These are phyloP conservation scores for Cybosia mesomella DNA, from an alignment of 2,888 invertebrate genomes.

Conservation along the genomic window DNA sequence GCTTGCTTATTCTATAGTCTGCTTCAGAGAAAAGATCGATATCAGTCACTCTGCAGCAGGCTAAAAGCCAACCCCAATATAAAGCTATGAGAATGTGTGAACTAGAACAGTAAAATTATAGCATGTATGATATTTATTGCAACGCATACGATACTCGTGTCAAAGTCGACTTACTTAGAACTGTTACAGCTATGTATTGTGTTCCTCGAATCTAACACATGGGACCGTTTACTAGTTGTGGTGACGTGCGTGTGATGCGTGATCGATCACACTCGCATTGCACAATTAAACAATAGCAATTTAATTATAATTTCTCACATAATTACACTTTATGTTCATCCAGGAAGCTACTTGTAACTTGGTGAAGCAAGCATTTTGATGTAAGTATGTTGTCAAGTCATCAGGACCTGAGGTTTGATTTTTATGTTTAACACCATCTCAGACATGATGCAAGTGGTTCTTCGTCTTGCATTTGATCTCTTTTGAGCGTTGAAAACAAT, in stretches of 20 bases:
- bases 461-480: too few relatives aligned
- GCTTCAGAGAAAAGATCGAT: not conserved
- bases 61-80: constrained; percentile 9
- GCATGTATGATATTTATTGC: constrained; percentile 29
- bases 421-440: not conserved
- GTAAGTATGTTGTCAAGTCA: not conserved
- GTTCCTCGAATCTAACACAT: constrained; percentile 49
- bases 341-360: constrained; percentile 15
- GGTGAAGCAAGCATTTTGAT: not conserved
- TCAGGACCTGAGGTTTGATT: not conserved
- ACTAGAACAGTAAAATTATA: constrained; percentile 37
- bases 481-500: too few relatives aligned
- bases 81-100: constrained; percentile 23
- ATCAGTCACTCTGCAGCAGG: not conserved
- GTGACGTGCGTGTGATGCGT: constrained; percentile 50
- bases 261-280: constrained; percentile 39
- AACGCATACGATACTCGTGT: constrained; percentile 15
- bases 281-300: constrained; percentile 20
- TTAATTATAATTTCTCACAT: constrained; percentile 17
- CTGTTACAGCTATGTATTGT: constrained; percentile 51
- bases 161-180: constrained; percentile 29
- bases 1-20: not conserved
- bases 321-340: constrained; percentile 14
- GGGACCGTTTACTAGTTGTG: constrained; percentile 48
- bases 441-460: too few relatives aligned